Evolutionary conservation across 2,888 invertebrate species (phyloP), one percentile per base, ranked within the genome.

Genomic region (Cheilosia vulpina): DNA sequence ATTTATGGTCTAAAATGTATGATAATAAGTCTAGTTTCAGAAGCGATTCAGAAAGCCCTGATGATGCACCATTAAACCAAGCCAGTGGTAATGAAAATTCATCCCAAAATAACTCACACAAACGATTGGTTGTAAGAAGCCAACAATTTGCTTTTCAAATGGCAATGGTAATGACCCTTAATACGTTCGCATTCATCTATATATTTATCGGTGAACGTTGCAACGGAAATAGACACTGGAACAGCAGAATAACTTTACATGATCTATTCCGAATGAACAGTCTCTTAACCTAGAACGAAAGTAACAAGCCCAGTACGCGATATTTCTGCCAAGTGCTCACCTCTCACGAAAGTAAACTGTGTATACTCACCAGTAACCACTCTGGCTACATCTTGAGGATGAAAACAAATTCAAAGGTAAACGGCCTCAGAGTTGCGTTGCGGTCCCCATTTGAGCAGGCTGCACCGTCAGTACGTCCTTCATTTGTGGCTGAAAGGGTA

Each of bases 231-330:
- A 17, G 45, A 9, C 50, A 21, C 47, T 9, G 31, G 9, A 38
- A 38, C 11, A 11, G 11, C 38, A 21, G 47, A 50, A 50, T 11
- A 19, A 19, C 6, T 19, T 19, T 9, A 19, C 21, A 9, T 21
- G 6, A 17, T 45, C 45, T 45, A 45, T 4, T 24, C 45, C 19
- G 5, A 45, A 27, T 43, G 1, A n/a, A 45, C 15, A 55, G 43
- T 68, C 55, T 68, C 68, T 68, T 68, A 68, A 55, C 68, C 55
- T 55, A 68, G 55, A 68, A 55, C 13, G 45, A 50, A 58, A 71
- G 11, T 27, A 58, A 34, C 27, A 69, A 57, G 47, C 31, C 45
- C 4, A 21, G 38, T 58, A 47, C 47, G 47, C 38, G 58, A 50
- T 58, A 15, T 15, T 45, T 27, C 27, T 11, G 19, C 47, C 38